Evolutionary conservation across 2,888 invertebrate species (phyloP), one percentile per base, ranked within the genome.

Genomic region (Tribolium freemani): DNA sequence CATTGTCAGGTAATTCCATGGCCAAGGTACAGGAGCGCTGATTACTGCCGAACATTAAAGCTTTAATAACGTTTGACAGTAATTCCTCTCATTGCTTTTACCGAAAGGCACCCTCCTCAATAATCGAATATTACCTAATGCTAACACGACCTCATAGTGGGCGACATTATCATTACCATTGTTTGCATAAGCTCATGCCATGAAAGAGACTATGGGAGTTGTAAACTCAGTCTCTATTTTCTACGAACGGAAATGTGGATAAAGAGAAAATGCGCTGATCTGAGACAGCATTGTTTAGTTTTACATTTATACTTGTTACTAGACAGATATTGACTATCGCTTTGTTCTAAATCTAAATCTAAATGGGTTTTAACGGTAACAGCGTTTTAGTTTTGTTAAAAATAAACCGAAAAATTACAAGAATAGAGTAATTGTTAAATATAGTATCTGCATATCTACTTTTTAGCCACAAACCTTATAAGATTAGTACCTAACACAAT

Each of bases 111-210:
- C 82, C 80, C 79, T 80, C 77, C 77, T 80, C 83, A 81, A 83
- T 83, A 83, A 80, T 79, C 81, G 79, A 80, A 81, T 78, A 81
- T 81, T 77, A 78, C 80, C 80, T 84, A 83, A 83, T 82, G 77
- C 82, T 78, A 77, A 83, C 84, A 84, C 78, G 83, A 83, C 83
- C 83, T 82, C 83, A 82, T 81, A 78, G 77, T 78, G 81, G 79
- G 83, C 80, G 81, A 84, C 83, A 83, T 82, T 77, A 80, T 82
- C 82, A 83, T 83, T 83, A 82, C 77, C 77, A 82, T 83, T 83
- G 83, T 83, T 81, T 80, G 81, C 78, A 75, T 76, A 78, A 78
- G 77, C 77, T 57, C 58, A 64, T 63, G 64, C 51, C 63, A 53
- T 46, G 63, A 30, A 11, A 44, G 60, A 46, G 60, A 30, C 60